These are phyloP conservation scores for Oxygymnocypris stewartii DNA, from an alignment of 2,113 vertebrate species.

Conservation along the genomic window DNA sequence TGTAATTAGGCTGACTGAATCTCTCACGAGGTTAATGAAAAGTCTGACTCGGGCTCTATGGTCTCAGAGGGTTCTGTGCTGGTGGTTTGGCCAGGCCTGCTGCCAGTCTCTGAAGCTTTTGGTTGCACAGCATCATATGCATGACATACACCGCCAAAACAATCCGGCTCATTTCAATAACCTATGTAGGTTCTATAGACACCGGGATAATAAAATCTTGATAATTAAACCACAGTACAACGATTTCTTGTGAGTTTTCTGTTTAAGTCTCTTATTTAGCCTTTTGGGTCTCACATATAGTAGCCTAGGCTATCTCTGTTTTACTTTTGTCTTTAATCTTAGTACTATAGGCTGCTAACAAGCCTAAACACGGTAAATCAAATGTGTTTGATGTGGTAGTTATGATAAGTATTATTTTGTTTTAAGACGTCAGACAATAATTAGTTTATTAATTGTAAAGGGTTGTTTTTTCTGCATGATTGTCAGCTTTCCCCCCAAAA, in stretches of 20 bases:
- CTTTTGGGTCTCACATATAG: neutral
- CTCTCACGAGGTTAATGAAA: slow-evolving; percentile 51
- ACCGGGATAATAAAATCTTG: neutral
- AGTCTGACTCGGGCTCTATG: slow-evolving; percentile 1
- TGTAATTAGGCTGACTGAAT: slow-evolving; percentile 45
- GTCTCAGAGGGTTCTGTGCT: slow-evolving; percentile 30
- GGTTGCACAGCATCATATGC: slow-evolving; percentile 67
- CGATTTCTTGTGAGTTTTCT: neutral
- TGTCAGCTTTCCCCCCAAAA: neutral
- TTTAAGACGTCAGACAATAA: neutral
- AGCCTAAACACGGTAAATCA: neutral
- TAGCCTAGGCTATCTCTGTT: no score
- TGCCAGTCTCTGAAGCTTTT: slow-evolving; percentile 63
- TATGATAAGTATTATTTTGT: neutral
- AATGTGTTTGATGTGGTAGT: neutral
- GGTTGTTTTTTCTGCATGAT: neutral
- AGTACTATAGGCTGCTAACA: no score
- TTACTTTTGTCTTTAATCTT: neutral
- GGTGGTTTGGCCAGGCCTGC: slow-evolving; percentile 58
- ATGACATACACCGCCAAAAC: slow-evolving; percentile 62
- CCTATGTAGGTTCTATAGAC: slow-evolving; percentile 60
- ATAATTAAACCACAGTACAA: neutral
- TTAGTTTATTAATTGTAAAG: neutral
- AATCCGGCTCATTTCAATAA: slow-evolving; percentile 60
- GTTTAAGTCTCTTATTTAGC: no score